Evolutionary conservation across 2,113 vertebrate genomes (phyloP).

Genomic region (Phalacrocorax carbo): DNA sequence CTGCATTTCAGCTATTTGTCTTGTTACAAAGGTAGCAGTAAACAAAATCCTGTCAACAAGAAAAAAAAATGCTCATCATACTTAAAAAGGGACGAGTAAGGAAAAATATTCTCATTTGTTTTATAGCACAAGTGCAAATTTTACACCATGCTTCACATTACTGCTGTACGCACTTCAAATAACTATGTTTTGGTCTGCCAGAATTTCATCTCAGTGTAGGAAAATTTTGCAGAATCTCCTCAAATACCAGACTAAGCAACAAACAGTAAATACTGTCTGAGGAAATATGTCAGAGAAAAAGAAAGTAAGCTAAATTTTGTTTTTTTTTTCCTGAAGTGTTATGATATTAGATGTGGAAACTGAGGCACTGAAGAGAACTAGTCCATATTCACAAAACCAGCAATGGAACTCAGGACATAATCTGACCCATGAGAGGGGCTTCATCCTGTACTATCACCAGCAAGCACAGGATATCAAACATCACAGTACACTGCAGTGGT

Average conservation of each 20-base stretch:
- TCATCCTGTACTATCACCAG: background rate
- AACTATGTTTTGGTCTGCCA: background rate
- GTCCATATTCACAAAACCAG: background rate
- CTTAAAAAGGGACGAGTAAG: background rate
- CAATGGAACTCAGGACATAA: background rate
- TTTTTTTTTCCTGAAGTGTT: background rate
- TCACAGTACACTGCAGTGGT: background rate
- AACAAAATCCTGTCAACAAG: background rate
- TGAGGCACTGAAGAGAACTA: background rate
- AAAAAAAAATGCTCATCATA: background rate
- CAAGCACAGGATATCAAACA: background rate
- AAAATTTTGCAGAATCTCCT: background rate
- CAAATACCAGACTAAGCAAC: background rate
- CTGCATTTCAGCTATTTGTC: background rate
- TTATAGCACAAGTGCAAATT: background rate
- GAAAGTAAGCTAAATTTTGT: background rate
- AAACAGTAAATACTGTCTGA: background rate
- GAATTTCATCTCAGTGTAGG: background rate
- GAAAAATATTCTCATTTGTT: background rate
- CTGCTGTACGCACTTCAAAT: background rate
- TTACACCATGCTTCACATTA: background rate
- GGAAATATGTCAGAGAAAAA: background rate
- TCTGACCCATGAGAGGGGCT: background rate
- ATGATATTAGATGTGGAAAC: background rate
- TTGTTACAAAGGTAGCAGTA: background rate